Percentiles rank a stretch among this genome's conserved stretches.
phyloP scores from a whole-genome alignment of 2,797 vertebrate species.

The Myotis vivesi region DNA sequence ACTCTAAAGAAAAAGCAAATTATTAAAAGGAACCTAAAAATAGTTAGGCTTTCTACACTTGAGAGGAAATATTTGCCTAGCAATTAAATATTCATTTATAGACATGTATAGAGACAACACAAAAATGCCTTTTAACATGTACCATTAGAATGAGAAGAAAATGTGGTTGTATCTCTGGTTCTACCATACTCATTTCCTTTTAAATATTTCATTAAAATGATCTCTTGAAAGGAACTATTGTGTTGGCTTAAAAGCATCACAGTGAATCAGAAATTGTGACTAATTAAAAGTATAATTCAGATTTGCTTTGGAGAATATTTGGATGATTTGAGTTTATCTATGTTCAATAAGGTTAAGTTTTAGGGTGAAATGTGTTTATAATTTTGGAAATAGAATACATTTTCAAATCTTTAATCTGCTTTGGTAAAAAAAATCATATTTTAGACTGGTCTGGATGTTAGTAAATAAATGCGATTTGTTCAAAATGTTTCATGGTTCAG shows the following conservation, averaged over 20 bases:
- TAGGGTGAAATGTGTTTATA: constrained; percentile 19
- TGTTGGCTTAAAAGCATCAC: constrained; percentile 17
- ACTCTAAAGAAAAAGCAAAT: constrained; percentile 36
- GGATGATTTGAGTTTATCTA: background rate
- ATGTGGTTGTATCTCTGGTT: background rate
- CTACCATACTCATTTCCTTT: constrained; percentile 17
- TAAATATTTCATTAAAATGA: constrained; percentile 51
- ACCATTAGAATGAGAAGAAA: constrained; percentile 7
- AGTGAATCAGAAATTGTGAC: constrained; percentile 31
- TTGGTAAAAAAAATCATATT: background rate
- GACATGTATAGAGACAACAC: background rate
- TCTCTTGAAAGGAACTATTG: constrained; percentile 24
- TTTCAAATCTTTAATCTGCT: constrained; percentile 25
- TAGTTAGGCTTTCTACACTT: constrained; percentile 12
- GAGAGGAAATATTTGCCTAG: constrained; percentile 8
- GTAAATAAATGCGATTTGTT: constrained; percentile 47
- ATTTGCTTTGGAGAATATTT: constrained; percentile 52
- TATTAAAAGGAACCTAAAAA: constrained; percentile 53
- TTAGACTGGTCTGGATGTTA: constrained; percentile 26
- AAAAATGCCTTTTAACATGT: constrained; percentile 39
- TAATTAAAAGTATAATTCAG: constrained; percentile 41
- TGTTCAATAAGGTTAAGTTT: constrained; percentile 5
- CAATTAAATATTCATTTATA: constrained; percentile 21
- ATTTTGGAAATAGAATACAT: background rate
- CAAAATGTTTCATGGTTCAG: constrained; percentile 17